These are phyloP conservation scores for Poeciliopsis turrubarensis DNA, from an alignment of 2,113 vertebrate genomes.

Conservation along the genomic window DNA sequence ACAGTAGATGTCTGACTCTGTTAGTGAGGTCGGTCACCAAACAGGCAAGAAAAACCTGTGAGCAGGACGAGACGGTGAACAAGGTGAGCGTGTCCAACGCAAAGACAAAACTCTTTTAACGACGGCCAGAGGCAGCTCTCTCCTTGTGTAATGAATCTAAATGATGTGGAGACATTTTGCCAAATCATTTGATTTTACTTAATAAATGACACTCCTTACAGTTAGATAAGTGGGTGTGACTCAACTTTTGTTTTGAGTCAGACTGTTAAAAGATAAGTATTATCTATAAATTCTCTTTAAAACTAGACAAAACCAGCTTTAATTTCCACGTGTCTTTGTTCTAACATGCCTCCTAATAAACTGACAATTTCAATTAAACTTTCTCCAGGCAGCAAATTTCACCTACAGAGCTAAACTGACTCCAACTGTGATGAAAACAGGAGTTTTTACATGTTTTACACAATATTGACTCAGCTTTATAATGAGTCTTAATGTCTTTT, in stretches of 20 bases:
- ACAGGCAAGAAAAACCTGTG: constrained; percentile 1
- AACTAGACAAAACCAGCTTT: background rate
- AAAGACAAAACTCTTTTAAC: background rate
- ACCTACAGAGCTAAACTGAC: background rate
- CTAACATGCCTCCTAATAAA: background rate
- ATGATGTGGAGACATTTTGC: no score
- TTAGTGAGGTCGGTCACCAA: constrained; percentile 16
- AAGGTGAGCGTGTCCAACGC: background rate
- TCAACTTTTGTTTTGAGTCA: background rate
- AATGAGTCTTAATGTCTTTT: no score
- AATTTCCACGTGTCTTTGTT: background rate
- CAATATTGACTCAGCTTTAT: no score
- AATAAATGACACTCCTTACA: background rate
- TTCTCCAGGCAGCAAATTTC: background rate
- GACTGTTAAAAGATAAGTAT: background rate
- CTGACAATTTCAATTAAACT: background rate
- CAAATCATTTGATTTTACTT: background rate
- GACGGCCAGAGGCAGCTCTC: background rate
- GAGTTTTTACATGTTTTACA: background rate
- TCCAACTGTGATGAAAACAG: background rate
- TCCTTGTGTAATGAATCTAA: background rate
- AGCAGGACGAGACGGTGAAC: background rate
- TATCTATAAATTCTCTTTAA: background rate
- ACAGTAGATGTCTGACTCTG: constrained; percentile 5
- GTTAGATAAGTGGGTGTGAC: background rate